Conservation (phyloP, 2,113 vertebrate genomes). For the Columbina picui region DNA sequence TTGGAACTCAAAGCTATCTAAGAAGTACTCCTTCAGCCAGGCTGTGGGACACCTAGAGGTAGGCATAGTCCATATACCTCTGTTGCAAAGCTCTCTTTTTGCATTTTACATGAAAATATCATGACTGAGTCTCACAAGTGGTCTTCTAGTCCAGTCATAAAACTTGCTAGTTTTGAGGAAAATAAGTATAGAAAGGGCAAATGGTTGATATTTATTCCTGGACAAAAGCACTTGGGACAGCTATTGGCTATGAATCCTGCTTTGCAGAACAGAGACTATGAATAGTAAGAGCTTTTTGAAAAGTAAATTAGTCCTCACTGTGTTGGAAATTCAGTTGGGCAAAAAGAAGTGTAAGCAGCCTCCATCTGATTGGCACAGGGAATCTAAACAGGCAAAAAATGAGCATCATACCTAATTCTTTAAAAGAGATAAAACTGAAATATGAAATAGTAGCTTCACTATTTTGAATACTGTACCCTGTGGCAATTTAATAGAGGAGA, state of each 20-base stretch:
- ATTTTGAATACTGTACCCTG: neutral
- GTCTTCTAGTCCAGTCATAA: neutral
- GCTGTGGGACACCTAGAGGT: neutral
- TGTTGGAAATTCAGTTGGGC: neutral
- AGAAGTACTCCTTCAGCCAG: neutral
- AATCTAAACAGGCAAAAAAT: neutral
- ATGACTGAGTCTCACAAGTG: fast-evolving
- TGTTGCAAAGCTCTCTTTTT: neutral
- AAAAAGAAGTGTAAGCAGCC: neutral
- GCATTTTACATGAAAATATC: neutral
- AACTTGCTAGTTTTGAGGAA: neutral
- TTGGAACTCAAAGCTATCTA: neutral
- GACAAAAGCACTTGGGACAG: fast-evolving
- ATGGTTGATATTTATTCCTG: neutral
- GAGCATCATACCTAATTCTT: neutral
- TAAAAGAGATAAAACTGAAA: neutral
- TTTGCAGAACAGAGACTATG: neutral
- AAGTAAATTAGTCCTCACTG: neutral
- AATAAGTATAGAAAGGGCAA: neutral
- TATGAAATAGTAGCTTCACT: neutral
- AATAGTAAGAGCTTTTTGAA: neutral
- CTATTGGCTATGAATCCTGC: neutral
- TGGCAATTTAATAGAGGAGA: slow-evolving; percentile 20
- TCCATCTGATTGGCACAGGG: neutral
- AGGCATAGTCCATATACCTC: fast-evolving